phyloP scores from a whole-genome alignment of 2,888 invertebrate species.

The Drosophila crucigera region DNA sequence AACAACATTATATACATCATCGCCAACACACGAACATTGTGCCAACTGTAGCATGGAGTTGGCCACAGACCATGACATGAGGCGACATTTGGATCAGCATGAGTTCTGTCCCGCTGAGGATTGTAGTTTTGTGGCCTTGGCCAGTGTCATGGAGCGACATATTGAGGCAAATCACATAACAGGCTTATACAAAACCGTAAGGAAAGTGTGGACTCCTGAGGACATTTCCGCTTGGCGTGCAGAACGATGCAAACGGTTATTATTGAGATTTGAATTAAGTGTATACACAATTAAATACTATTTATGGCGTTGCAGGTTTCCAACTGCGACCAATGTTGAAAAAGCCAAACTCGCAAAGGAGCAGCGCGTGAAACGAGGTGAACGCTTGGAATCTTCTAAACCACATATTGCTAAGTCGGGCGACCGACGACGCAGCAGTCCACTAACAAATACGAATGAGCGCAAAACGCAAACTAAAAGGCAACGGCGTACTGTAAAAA shows the following conservation, averaged over 20 bases:
- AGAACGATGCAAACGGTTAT: constrained; percentile 90
- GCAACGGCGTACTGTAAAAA: not conserved
- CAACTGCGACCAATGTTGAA: constrained; percentile 90
- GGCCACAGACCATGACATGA: constrained; percentile 87
- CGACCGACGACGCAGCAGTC: constrained; percentile 80
- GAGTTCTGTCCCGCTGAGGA: constrained; percentile 92
- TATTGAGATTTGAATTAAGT: not conserved
- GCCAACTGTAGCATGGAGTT: constrained; percentile 94
- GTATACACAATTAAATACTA: not conserved
- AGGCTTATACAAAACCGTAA: constrained; percentile 93
- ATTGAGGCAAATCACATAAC: constrained; percentile 93
- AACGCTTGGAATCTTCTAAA: constrained; percentile 87
- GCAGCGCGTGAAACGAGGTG: constrained; percentile 91
- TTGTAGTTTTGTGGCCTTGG: constrained; percentile 86
- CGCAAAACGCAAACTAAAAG: constrained; percentile 18
- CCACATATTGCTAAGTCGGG: constrained; percentile 85
- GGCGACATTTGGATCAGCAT: constrained; percentile 91
- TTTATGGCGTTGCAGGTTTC: constrained; percentile 86
- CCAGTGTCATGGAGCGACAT: constrained; percentile 91
- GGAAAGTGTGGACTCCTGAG: constrained; percentile 91
- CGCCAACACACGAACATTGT: constrained; percentile 87
- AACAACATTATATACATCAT: constrained; percentile 5
- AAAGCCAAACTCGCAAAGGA: constrained; percentile 88
- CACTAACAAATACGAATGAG: constrained; percentile 16
- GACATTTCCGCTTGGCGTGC: constrained; percentile 94